Evolutionary conservation across 1,140 invertebrate genomes (phyloP).

Genomic region (Brachionus manjavacas): DNA sequence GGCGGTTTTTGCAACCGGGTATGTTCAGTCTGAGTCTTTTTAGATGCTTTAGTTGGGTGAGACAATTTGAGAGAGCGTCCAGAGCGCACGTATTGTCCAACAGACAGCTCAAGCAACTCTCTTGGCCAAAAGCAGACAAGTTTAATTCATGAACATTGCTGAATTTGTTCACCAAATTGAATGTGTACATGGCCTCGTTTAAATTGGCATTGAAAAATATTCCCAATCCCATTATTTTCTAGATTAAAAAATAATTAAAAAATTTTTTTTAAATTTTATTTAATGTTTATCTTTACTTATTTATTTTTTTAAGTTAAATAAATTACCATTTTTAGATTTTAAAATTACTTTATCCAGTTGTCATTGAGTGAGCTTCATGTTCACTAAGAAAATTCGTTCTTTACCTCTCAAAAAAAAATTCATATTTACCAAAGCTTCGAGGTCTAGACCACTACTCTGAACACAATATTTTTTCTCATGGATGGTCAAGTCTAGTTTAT

Average conservation of each 20-base stretch:
- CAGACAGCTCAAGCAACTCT: background rate
- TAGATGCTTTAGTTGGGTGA: background rate
- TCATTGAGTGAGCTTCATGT: background rate
- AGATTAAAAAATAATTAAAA: background rate
- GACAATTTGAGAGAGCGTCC: background rate
- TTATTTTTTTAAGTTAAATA: background rate
- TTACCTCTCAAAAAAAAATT: background rate
- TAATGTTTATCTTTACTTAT: background rate
- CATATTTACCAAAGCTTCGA: background rate
- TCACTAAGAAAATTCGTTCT: too few relatives aligned
- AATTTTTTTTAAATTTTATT: background rate
- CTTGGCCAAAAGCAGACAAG: slow-evolving; percentile 16
- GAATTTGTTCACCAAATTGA: background rate
- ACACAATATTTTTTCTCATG: background rate
- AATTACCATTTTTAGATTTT: background rate
- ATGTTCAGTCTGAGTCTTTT: background rate
- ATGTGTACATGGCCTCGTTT: background rate
- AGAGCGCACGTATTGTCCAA: background rate
- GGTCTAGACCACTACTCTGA: background rate
- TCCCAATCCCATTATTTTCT: slow-evolving; percentile 7
- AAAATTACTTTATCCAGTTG: background rate
- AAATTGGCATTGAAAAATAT: slow-evolving; percentile 20
- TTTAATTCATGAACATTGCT: slow-evolving; percentile 4
- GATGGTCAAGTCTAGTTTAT: background rate
- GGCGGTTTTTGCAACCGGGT: background rate